Conservation (phyloP, 1,140 invertebrate species). For the Micrasema longulum region DNA sequence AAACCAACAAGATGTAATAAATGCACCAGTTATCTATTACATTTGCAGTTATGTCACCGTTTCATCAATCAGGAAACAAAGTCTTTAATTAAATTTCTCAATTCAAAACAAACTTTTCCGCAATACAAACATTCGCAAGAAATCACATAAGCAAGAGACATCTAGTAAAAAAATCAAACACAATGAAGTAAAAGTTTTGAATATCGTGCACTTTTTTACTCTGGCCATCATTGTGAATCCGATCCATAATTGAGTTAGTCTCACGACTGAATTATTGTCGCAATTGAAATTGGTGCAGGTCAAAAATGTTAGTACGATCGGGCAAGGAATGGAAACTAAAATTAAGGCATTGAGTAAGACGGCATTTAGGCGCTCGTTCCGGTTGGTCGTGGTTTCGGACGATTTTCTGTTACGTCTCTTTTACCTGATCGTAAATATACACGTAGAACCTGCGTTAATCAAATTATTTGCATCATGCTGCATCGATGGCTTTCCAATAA, state of each 20-base stretch:
- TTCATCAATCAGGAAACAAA: conserved; percentile 20
- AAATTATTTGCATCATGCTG: conserved; percentile 19
- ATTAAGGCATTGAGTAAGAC: not conserved
- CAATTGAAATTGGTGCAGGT: conserved; percentile 24
- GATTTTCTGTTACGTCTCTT: not conserved
- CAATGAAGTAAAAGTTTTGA: not conserved
- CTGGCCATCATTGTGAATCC: not conserved
- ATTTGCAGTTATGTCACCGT: conserved; percentile 1
- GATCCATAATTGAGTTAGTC: not conserved
- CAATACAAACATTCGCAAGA: not conserved
- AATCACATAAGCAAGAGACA: not conserved
- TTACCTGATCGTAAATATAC: not conserved
- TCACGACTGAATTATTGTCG: conserved; percentile 13
- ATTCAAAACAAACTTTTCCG: conserved; percentile 13
- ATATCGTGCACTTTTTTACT: not conserved
- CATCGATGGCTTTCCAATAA: conserved; percentile 24
- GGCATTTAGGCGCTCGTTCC: not conserved
- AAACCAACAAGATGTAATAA: not conserved
- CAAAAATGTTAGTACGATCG: not conserved
- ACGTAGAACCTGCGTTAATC: not conserved
- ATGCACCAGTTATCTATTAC: not conserved
- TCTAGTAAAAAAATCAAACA: conserved; percentile 7
- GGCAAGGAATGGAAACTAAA: not conserved
- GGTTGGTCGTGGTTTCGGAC: no score
- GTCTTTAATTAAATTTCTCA: conserved; percentile 12